Evolutionary conservation across 2,797 vertebrate species (phyloP).

Genomic region (Mycteria americana): DNA sequence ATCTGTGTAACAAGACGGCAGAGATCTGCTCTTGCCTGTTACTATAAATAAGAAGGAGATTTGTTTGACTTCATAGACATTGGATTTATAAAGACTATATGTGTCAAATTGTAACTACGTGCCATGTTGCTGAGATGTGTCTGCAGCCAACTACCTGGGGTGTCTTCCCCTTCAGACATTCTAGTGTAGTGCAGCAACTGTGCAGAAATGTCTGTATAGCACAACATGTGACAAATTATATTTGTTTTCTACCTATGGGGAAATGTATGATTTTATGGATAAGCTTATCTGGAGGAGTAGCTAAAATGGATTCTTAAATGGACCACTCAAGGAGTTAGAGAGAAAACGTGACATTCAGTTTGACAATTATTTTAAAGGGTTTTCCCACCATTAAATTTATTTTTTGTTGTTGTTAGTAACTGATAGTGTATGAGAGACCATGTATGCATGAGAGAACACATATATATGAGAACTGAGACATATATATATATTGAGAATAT

Average conservation of each 20-base stretch:
- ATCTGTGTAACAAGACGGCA: conserved; percentile 74
- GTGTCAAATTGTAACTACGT: conserved; percentile 47
- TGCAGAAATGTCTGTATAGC: conserved; percentile 28
- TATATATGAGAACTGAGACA: background rate
- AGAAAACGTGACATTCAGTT: background rate
- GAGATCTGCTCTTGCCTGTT: conserved; percentile 64
- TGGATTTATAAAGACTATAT: conserved; percentile 61
- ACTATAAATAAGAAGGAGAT: conserved; percentile 68
- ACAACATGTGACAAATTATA: background rate
- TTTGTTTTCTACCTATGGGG: conserved; percentile 8
- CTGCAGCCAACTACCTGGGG: conserved; percentile 64
- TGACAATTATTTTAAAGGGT: background rate
- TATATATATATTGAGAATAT: background rate
- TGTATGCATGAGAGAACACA: background rate
- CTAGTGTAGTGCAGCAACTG: conserved; percentile 42
- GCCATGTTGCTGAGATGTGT: conserved; percentile 36
- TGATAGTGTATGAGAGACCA: background rate
- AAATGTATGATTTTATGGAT: conserved; percentile 28
- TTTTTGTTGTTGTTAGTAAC: background rate
- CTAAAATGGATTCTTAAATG: conserved; percentile 28
- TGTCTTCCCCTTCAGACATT: conserved; percentile 56
- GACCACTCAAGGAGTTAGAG: background rate
- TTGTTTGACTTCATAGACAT: conserved; percentile 67
- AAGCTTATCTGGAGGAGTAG: background rate
- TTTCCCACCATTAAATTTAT: background rate